Evolutionary conservation across 2,797 vertebrate species (phyloP).

Genomic region (Masticophis lateralis): DNA sequence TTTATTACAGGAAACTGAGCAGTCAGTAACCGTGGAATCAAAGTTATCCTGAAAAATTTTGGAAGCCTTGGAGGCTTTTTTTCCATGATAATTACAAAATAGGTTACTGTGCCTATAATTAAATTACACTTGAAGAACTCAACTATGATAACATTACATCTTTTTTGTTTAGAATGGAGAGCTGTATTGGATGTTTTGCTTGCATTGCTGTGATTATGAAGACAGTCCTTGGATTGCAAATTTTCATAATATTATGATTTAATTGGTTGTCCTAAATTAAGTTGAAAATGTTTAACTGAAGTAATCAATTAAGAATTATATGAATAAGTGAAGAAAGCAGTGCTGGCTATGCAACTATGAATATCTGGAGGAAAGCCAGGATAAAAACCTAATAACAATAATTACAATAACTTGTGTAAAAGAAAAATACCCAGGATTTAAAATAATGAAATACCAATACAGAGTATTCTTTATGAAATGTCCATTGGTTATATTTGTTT

Average conservation of each 20-base stretch:
- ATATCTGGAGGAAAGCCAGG: neutral
- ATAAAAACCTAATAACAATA: neutral
- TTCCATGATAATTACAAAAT: slow-evolving; percentile 55
- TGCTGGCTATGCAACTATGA: neutral
- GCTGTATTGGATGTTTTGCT: slow-evolving; percentile 24
- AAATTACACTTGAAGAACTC: slow-evolving; percentile 43
- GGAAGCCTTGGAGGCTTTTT: slow-evolving; percentile 37
- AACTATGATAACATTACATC: slow-evolving; percentile 55
- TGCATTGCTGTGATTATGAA: slow-evolving; percentile 44
- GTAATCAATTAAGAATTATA: slow-evolving; percentile 46
- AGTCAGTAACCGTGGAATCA: slow-evolving; percentile 9
- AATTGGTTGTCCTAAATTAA: slow-evolving; percentile 46
- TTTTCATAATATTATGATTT: slow-evolving; percentile 48
- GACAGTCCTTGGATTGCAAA: slow-evolving; percentile 35
- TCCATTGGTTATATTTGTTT: slow-evolving; percentile 45
- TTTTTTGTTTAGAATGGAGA: slow-evolving; percentile 39
- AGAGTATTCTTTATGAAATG: slow-evolving; percentile 39
- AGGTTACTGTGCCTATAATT: slow-evolving; percentile 47
- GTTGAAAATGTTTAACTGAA: slow-evolving; percentile 49
- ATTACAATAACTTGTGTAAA: neutral
- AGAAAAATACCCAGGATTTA: slow-evolving; percentile 56
- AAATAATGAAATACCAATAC: slow-evolving; percentile 40
- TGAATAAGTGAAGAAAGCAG: slow-evolving; percentile 43
- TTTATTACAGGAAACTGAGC: slow-evolving; percentile 35
- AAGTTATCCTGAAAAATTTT: slow-evolving; percentile 29